Evolutionary conservation across 92 coral and sea anemone species (phyloP).

Genomic region (Umimayanthus kanabou): DNA sequence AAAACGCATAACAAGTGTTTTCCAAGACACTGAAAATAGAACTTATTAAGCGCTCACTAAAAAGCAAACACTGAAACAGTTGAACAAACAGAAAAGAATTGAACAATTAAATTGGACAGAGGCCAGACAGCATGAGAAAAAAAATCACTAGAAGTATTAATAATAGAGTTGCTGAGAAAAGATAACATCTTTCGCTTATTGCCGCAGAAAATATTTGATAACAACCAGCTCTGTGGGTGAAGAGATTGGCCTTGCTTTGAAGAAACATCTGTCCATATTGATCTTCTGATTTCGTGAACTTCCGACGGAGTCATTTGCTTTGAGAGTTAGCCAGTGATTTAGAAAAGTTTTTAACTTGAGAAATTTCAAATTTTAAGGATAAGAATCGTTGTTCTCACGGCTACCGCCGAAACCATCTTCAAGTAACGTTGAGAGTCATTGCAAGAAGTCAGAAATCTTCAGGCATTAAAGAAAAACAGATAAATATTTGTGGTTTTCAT

Average conservation of each 20-base stretch:
- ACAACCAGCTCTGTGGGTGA: background rate
- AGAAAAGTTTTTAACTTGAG: background rate
- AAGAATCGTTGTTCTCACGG: too few relatives aligned
- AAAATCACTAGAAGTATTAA: background rate
- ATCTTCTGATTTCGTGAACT: background rate
- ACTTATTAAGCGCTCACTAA: too few relatives aligned
- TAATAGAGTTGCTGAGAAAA: background rate
- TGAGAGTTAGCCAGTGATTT: background rate
- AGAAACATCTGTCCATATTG: background rate
- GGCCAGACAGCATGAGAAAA: background rate
- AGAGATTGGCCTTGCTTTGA: background rate
- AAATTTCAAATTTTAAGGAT: too few relatives aligned
- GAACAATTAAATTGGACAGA: background rate
- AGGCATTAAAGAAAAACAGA: too few relatives aligned
- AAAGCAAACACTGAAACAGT: background rate
- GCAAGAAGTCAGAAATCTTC: too few relatives aligned
- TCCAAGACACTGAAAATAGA: too few relatives aligned
- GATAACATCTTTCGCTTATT: conserved; percentile 2
- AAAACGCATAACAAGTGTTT: too few relatives aligned
- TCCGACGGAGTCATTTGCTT: background rate
- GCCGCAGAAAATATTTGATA: background rate
- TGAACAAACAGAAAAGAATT: background rate
- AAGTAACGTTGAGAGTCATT: too few relatives aligned
- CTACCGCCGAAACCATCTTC: too few relatives aligned
- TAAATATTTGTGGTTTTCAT: too few relatives aligned